Percentiles rank a stretch among this genome's conserved stretches.
Conservation (phyloP, 1,140 invertebrate species). For the Lethrus apterus region DNA sequence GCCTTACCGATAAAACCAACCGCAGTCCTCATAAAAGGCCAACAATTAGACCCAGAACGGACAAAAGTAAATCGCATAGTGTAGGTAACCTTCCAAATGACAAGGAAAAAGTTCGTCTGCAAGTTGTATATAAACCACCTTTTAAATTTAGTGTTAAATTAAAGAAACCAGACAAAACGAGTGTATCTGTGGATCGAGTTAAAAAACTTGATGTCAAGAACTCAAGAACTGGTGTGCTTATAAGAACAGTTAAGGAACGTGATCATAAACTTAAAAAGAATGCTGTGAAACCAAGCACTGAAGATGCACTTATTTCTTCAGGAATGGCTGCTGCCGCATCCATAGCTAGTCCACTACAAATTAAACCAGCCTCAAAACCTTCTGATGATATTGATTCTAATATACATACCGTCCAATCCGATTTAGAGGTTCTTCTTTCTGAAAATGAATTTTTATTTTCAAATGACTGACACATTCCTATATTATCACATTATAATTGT, state of each 20-base stretch:
- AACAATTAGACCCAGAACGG: constrained; percentile 37
- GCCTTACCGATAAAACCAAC: constrained; percentile 45
- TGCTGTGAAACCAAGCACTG: constrained; percentile 8
- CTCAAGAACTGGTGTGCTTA: constrained; percentile 45
- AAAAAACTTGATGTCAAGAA: constrained; percentile 22
- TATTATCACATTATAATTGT: constrained; percentile 4
- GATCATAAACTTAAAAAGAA: constrained; percentile 27
- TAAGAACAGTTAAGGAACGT: constrained; percentile 40
- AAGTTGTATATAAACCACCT: constrained; percentile 78
- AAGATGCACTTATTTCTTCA: background rate
- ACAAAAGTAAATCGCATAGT: constrained; percentile 41
- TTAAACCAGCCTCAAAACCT: constrained; percentile 15
- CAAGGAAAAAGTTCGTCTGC: constrained; percentile 62
- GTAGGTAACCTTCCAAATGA: constrained; percentile 43
- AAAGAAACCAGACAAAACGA: constrained; percentile 58
- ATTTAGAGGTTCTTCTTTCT: constrained; percentile 54
- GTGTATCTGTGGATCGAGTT: constrained; percentile 31
- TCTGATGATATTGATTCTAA: constrained; percentile 45
- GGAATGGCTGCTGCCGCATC: constrained; percentile 2
- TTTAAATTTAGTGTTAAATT: constrained; percentile 77
- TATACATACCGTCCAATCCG: constrained; percentile 54
- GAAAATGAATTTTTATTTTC: constrained; percentile 55
- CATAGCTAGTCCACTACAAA: constrained; percentile 23
- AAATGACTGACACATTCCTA: constrained; percentile 42
- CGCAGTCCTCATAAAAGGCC: constrained; percentile 35